These are phyloP conservation scores for Mugil cephalus DNA, from an alignment of 2,113 vertebrate genomes.

Conservation along the genomic window DNA sequence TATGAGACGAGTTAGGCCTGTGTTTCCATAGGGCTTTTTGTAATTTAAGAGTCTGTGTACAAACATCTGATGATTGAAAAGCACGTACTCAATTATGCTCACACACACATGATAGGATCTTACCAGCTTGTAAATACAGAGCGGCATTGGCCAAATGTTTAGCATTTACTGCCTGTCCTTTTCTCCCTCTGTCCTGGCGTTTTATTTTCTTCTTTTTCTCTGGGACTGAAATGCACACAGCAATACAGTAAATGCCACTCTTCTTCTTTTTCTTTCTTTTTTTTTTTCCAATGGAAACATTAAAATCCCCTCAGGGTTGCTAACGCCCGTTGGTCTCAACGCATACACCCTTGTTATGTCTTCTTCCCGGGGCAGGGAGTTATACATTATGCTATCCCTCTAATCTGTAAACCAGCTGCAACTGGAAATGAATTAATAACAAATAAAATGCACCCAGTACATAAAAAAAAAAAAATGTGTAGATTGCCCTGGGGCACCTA, in stretches of 20 bases:
- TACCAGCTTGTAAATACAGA: conserved; percentile 77
- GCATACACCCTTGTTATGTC: conserved; percentile 78
- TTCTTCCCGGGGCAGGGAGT: conserved; percentile 64
- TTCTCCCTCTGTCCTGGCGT: conserved; percentile 17
- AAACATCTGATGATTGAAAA: conserved; percentile 82
- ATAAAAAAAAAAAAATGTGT: conserved; percentile 80
- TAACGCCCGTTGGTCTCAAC: conserved; percentile 67
- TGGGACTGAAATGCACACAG: conserved; percentile 41
- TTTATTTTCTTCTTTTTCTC: conserved; percentile 45
- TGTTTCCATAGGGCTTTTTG: conserved; percentile 79
- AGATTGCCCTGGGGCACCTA: conserved; percentile 73
- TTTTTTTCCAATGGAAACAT: conserved; percentile 60
- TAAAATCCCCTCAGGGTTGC: conserved; percentile 55
- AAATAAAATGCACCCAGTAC: conserved; percentile 79
- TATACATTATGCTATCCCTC: conserved; percentile 75
- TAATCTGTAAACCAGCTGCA: conserved; percentile 77
- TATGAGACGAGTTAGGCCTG: conserved; percentile 69
- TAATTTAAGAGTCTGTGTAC: conserved; percentile 82
- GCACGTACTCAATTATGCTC: conserved; percentile 73
- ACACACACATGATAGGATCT: conserved; percentile 76
- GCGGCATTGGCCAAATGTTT: conserved; percentile 67
- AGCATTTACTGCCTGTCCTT: conserved; percentile 61
- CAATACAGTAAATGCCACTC: conserved; percentile 56
- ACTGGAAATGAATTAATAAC: conserved; percentile 81
- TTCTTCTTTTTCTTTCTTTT: too few relatives aligned